A percentile compares a stretch with the other conserved stretches of the same genome.
phyloP scores from a whole-genome alignment of 1,140 invertebrate genomes.

The honey bee (Apis mellifera) region Amel_HAv3.1 CM009937.2:11765501-11766000 shows the following conservation, averaged over 20 bases:
- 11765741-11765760: slow-evolving; percentile 50
- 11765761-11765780: slow-evolving; percentile 47
- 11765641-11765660: slow-evolving; percentile 49
- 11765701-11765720: slow-evolving; percentile 71
- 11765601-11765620: slow-evolving; percentile 47
- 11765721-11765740: slow-evolving; percentile 60
- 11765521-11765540: slow-evolving; percentile 49
- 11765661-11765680: slow-evolving; percentile 69
- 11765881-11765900: no score
- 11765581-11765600: slow-evolving; percentile 6
- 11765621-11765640: slow-evolving; percentile 24
- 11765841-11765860: slow-evolving; percentile 69
- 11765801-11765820: slow-evolving; percentile 49
- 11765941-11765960: slow-evolving; percentile 56
- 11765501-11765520: slow-evolving; percentile 47
- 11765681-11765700: slow-evolving; percentile 80
- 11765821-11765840: slow-evolving; percentile 59
- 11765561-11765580: slow-evolving; percentile 20
- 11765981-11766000: slow-evolving; percentile 49
- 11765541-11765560: slow-evolving; percentile 56
- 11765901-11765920: background rate
- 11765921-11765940: background rate
- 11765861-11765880: slow-evolving; percentile 39
- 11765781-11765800: slow-evolving; percentile 34
- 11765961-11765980: slow-evolving; percentile 56